Conservation (phyloP, 2,113 vertebrate species). For the Cnemophilus loriae region DNA sequence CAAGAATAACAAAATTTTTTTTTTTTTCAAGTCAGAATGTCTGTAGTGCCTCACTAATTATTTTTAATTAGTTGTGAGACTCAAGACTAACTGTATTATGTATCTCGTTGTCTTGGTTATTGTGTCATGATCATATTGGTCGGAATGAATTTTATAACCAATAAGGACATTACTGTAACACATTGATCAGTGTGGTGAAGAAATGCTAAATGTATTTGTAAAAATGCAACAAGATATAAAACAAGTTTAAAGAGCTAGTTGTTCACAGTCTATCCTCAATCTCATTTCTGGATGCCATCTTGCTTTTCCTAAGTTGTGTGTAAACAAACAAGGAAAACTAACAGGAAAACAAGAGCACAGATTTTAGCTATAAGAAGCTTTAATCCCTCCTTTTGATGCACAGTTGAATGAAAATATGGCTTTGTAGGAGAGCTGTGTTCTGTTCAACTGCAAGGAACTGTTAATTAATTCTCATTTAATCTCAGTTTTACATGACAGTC, state of each 20-base stretch:
- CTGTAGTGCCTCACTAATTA: neutral
- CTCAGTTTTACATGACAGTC: neutral
- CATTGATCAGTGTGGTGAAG: neutral
- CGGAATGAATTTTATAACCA: neutral
- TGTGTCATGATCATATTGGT: neutral
- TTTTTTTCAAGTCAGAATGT: neutral
- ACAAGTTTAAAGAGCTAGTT: neutral
- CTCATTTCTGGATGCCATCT: neutral
- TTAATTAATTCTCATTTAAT: neutral
- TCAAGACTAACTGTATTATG: neutral
- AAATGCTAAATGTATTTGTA: neutral
- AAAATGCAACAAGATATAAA: neutral
- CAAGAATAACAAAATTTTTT: neutral
- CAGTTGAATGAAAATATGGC: neutral
- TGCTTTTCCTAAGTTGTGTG: neutral
- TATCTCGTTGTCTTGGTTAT: neutral
- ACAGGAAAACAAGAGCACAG: neutral
- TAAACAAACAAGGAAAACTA: neutral
- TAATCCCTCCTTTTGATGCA: neutral
- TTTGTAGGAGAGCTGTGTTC: neutral
- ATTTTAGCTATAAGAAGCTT: neutral
- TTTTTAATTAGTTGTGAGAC: neutral
- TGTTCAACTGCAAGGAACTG: neutral
- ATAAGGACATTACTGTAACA: neutral
- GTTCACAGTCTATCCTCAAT: neutral